These are phyloP conservation scores for Trichogramma evanescens DNA, from an alignment of 2,888 invertebrate genomes.

Conservation along the genomic window DNA sequence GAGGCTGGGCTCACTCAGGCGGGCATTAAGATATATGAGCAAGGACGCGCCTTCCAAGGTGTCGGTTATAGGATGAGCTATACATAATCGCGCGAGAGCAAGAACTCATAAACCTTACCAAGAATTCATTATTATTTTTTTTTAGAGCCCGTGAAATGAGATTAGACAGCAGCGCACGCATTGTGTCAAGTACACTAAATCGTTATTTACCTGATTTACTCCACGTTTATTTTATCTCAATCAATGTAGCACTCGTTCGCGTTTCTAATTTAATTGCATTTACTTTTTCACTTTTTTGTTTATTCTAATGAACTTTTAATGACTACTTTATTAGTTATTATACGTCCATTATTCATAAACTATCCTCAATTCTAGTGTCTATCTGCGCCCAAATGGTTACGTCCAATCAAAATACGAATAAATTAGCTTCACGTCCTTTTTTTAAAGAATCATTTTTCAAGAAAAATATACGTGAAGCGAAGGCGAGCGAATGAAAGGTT, in stretches of 20 bases:
- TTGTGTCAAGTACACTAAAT: constrained; percentile 28
- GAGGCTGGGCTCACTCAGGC: constrained; percentile 1
- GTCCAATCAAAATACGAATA: too few species aligned
- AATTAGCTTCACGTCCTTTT: too few species aligned
- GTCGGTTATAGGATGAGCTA: constrained; percentile 5
- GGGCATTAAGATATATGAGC: constrained; percentile 26
- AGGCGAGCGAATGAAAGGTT: too few species aligned
- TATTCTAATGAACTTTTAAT: too few species aligned
- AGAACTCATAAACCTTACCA: constrained; percentile 26
- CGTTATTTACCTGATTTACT: constrained; percentile 2
- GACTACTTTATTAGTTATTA: too few species aligned
- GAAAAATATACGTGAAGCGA: too few species aligned
- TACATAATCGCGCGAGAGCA: background rate
- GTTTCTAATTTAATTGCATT: background rate
- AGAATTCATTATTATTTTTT: constrained; percentile 34
- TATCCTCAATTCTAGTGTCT: too few species aligned
- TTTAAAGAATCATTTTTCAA: too few species aligned
- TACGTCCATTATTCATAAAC: too few species aligned
- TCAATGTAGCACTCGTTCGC: background rate
- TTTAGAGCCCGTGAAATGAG: constrained; percentile 30
- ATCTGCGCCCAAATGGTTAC: too few species aligned
- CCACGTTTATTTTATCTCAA: too few species aligned
- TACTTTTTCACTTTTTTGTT: too few species aligned
- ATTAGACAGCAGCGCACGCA: constrained; percentile 24
- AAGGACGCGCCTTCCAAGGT: constrained; percentile 14